Percentiles rank a stretch among this genome's conserved stretches.
Evolutionary conservation across 2,797 vertebrate species (phyloP).

Genomic region (Myiotriccus ornatus): DNA sequence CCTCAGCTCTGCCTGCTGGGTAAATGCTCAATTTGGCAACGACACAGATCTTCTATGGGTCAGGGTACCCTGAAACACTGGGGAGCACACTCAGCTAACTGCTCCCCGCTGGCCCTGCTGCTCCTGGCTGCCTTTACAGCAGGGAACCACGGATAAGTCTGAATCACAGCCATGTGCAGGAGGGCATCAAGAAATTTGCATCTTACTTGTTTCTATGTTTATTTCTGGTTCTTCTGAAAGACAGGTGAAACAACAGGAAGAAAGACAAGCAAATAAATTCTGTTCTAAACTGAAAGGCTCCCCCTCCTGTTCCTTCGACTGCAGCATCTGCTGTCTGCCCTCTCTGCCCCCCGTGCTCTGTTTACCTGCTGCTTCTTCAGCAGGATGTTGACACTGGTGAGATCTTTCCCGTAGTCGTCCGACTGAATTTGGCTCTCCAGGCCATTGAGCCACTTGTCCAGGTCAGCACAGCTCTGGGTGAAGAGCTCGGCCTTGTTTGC

Average conservation of each 20-base stretch:
- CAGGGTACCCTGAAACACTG: neutral
- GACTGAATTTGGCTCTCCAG: slow-evolving; percentile 93
- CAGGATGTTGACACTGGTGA: slow-evolving; percentile 96
- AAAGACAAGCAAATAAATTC: neutral
- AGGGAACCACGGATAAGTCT: neutral
- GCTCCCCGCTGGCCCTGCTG: neutral
- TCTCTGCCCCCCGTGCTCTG: neutral
- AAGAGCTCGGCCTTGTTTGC: slow-evolving; percentile 98
- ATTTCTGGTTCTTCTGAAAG: neutral
- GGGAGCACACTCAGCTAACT: neutral
- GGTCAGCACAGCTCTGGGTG: slow-evolving; percentile 95
- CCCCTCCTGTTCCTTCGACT: neutral
- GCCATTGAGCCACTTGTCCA: slow-evolving; percentile 92
- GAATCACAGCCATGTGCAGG: neutral
- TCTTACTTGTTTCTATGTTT: neutral
- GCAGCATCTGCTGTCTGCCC: neutral
- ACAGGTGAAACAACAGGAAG: neutral
- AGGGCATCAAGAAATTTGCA: neutral
- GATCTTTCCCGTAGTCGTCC: slow-evolving; percentile 95
- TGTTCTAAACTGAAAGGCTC: neutral
- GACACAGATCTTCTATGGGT: neutral
- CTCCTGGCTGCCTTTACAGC: neutral
- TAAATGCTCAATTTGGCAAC: neutral
- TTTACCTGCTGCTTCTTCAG: slow-evolving; percentile 97
- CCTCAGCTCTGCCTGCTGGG: neutral